Evolutionary conservation across 1,140 invertebrate species (phyloP).

Genomic region (Coenobita brevimanus): DNA sequence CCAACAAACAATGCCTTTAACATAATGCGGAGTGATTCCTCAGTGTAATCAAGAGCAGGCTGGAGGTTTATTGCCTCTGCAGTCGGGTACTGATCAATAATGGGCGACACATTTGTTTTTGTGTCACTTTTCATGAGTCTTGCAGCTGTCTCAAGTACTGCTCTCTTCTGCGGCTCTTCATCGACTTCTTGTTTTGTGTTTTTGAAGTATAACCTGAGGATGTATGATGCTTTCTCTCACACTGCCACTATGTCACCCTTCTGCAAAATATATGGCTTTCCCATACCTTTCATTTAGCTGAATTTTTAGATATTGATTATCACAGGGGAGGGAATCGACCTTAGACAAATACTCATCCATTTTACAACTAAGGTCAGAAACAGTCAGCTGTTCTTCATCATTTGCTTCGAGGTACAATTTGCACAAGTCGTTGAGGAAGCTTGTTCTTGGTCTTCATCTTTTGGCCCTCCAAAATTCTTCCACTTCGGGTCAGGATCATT

Average conservation of each 20-base stretch:
- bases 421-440: not conserved
- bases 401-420: conserved; percentile 1
- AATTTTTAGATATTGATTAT: not conserved
- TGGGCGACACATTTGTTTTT: conserved; percentile 4
- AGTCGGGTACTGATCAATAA: conserved; percentile 27
- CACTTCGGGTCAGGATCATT: not conserved
- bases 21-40: not conserved
- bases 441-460: conserved; percentile 20
- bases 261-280: conserved; percentile 19
- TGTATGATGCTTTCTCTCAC: conserved; percentile 12
- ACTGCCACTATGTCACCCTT: conserved; percentile 27
- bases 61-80: conserved; percentile 1
- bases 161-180: conserved; percentile 29
- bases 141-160: conserved; percentile 31
- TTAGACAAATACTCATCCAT: conserved; percentile 10
- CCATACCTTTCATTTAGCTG: conserved; percentile 8
- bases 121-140: conserved; percentile 20
- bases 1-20: conserved; percentile 23
- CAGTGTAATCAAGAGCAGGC: not conserved
- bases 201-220: conserved; percentile 3
- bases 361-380: not conserved
- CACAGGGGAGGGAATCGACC: not conserved
- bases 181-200: conserved; percentile 3
- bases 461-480: not conserved
- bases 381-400: conserved; percentile 28